Base-by-base conservation (phyloP, 2,888 invertebrate genomes). In the Synergus laeviventris region DNA sequence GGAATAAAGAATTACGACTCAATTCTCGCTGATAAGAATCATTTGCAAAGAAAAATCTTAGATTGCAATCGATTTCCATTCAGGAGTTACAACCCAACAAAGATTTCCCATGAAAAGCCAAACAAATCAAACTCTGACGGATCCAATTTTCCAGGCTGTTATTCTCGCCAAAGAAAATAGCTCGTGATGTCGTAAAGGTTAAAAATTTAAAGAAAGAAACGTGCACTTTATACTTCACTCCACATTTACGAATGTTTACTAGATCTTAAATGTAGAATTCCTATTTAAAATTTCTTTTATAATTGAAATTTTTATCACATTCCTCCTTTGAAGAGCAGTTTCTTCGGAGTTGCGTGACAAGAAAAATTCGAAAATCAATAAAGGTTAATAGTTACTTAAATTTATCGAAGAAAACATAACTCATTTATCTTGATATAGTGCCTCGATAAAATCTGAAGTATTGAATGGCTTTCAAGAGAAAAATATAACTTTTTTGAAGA, bases 381-480 rank as follows among this genome's bases (percentile, higher is more conserved):
- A 49, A 49, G 49, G 49, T n/a, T 49, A 2, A 49, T n/a, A n/a
- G 49, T n/a, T 16, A 9, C 49, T n/a, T 49, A n/a, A 49, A 49
- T 49, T 49, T n/a, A n/a, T 9, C 9, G n/a, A 49, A n/a, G 49
- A 7, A 49, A 49, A 49, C 7, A 49, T 49, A n/a, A 49, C 49
- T 49, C n/a, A 9, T 49, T n/a, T 49, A 49, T 49, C 49, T 49
- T n/a, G 49, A 49, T 49, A 49, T 49, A 49, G 49, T 49, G 49
- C 49, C 49, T n/a, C 9, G 49, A 49, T 49, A n/a, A 1, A 49
- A 2, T n/a, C 7, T 49, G 49, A 2, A 1, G n/a, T 49, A 49
- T 49, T 49, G n/a, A 49, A 49, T 49, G n/a, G n/a, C 1, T n/a
- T 49, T 45, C 8, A 49, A 49, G 49, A 49, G n/a, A 49, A 49